Evolutionary conservation across 2,888 invertebrate species (phyloP).

Genomic region (Spisula subtruncata): DNA sequence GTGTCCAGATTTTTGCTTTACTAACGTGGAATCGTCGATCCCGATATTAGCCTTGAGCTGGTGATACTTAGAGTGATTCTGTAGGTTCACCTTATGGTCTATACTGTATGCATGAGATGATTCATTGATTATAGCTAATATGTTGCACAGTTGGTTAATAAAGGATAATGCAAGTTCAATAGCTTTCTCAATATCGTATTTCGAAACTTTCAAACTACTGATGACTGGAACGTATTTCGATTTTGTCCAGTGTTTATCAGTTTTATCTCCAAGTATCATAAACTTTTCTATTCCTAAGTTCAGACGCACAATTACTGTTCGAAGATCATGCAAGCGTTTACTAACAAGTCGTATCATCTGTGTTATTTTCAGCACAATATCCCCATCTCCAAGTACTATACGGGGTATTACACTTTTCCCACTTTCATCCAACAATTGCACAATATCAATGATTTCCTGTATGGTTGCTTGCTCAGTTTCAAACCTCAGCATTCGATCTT

Average conservation of each 20-base stretch:
- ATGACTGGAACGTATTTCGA: slow-evolving; percentile 40
- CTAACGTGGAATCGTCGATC: slow-evolving; percentile 13
- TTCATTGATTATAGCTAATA: not conserved
- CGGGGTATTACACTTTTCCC: not conserved
- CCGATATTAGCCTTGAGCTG: not conserved
- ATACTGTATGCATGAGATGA: not conserved
- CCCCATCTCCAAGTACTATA: not conserved
- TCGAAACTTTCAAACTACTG: slow-evolving; percentile 38
- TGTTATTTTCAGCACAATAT: not conserved
- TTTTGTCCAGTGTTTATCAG: slow-evolving; percentile 34
- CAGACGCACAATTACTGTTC: not conserved
- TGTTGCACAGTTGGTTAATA: not conserved
- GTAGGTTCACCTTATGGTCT: not conserved
- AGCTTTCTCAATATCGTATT: slow-evolving; percentile 34
- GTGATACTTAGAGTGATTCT: not conserved
- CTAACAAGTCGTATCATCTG: not conserved
- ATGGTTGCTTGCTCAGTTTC: not conserved
- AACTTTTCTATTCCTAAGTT: slow-evolving; percentile 31
- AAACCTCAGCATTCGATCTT: not conserved
- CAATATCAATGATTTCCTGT: not conserved
- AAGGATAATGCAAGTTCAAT: not conserved
- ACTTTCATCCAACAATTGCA: not conserved
- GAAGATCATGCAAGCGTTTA: not conserved
- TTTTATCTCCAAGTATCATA: slow-evolving; percentile 26
- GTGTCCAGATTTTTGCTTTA: slow-evolving; percentile 28